These are phyloP conservation scores for Phoxinus dragarum DNA, from an alignment of 2,797 vertebrate genomes.

Conservation along the genomic window DNA sequence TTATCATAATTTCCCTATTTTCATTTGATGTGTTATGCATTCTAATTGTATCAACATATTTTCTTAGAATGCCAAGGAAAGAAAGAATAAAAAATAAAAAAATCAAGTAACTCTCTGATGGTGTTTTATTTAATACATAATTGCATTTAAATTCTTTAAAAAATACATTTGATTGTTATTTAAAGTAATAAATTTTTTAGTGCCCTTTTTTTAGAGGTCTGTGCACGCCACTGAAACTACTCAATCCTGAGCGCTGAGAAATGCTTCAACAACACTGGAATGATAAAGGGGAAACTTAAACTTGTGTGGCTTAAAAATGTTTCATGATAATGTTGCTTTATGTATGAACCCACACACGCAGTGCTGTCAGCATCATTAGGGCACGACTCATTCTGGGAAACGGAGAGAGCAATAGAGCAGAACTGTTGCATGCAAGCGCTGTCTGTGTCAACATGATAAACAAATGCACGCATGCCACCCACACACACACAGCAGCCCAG, in stretches of 20 bases:
- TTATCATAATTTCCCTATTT: too few relatives aligned
- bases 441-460: constrained; percentile 45
- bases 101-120: too few relatives aligned
- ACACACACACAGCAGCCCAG: constrained; percentile 66
- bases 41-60: too few relatives aligned
- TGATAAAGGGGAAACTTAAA: not conserved
- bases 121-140: too few relatives aligned
- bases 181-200: too few relatives aligned
- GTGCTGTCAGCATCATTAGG: not conserved
- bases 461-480: constrained; percentile 57
- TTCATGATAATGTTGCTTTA: not conserved
- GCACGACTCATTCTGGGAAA: constrained; percentile 14
- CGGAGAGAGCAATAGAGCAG: constrained; percentile 57
- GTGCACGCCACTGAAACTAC: not conserved
- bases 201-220: too few relatives aligned
- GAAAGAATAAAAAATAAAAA: too few relatives aligned
- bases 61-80: too few relatives aligned
- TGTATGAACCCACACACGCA: not conserved
- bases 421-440: constrained; percentile 33
- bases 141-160: too few relatives aligned
- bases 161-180: too few relatives aligned
- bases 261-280: not conserved
- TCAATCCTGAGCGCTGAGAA: not conserved
- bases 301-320: not conserved
- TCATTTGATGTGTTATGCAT: too few relatives aligned